Evolutionary conservation across 2,888 invertebrate species (phyloP).

Genomic region (Rhagophthalmus giganteus): DNA sequence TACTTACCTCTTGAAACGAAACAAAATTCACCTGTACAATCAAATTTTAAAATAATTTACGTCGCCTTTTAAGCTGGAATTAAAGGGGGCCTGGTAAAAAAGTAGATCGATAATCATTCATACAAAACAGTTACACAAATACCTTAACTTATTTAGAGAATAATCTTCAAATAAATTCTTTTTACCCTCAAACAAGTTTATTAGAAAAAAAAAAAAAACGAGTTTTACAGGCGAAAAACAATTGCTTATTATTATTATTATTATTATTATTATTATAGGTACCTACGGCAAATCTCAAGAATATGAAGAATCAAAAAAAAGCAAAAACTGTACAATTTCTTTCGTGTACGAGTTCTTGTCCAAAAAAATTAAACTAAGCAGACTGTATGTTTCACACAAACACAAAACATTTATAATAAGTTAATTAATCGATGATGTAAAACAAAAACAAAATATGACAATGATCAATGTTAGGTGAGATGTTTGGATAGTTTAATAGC

Average conservation of each 20-base stretch:
- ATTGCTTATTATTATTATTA: too few species aligned
- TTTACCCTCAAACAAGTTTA: conserved; percentile 14
- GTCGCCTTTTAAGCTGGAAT: conserved; percentile 13
- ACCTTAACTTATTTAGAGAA: conserved; percentile 22
- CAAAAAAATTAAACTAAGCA: conserved; percentile 22
- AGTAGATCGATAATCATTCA: conserved; percentile 35
- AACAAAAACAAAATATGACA: conserved; percentile 26
- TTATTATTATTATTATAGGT: too few species aligned
- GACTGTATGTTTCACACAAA: conserved; percentile 21
- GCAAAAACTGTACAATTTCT: too few species aligned
- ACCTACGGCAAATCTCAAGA: neutral
- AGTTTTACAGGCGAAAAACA: conserved; percentile 12
- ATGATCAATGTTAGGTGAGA: conserved; percentile 29
- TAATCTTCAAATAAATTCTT: conserved; percentile 14
- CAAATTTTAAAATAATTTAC: conserved; percentile 7
- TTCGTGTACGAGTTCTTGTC: too few species aligned
- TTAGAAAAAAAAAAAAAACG: conserved; percentile 8
- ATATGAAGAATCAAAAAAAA: too few species aligned
- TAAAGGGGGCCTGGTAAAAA: conserved; percentile 9
- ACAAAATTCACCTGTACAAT: conserved; percentile 22
- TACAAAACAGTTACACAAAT: conserved; percentile 37
- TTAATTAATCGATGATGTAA: conserved; percentile 21
- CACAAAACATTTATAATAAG: conserved; percentile 27
- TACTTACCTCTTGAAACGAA: conserved; percentile 25
- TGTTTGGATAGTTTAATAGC: conserved; percentile 15